A percentile compares a stretch with the other conserved stretches of the same genome.
phyloP scores from a whole-genome alignment of 2,888 invertebrate genomes.

The Lasioglossum leucozonium region DNA sequence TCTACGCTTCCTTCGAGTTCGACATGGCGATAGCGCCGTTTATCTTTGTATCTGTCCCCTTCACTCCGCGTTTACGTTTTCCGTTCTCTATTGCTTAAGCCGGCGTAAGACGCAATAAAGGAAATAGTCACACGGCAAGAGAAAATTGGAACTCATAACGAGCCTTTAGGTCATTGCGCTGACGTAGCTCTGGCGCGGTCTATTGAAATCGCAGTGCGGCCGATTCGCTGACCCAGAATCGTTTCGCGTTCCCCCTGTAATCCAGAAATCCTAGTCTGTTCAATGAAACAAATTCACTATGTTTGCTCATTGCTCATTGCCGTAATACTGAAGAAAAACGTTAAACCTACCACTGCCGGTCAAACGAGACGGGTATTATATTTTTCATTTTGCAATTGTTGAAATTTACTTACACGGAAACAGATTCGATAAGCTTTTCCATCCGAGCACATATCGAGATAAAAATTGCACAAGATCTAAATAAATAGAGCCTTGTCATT shows the following conservation, averaged over 20 bases:
- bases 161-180: constrained; percentile 35
- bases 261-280: not conserved
- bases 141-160: constrained; percentile 39
- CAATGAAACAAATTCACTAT: not conserved
- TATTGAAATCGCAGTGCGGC: constrained; percentile 9
- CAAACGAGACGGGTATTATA: too few species aligned
- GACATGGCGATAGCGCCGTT: not conserved
- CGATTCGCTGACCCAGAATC: constrained; percentile 27
- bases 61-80: constrained; percentile 7
- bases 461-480: too few species aligned
- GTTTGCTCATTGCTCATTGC: not conserved
- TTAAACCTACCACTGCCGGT: too few species aligned
- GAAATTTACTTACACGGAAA: too few species aligned
- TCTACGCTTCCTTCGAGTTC: not conserved
- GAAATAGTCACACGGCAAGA: constrained; percentile 33
- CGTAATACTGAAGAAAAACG: too few species aligned
- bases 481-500: too few species aligned
- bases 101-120: constrained; percentile 24
- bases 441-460: too few species aligned
- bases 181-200: not conserved
- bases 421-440: too few species aligned
- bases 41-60: constrained; percentile 7
- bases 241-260: not conserved
- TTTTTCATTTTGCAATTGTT: too few species aligned
- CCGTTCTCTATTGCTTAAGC: constrained; percentile 41